Conservation (phyloP, 2,797 vertebrate species). For the Lacerta viridis region DNA sequence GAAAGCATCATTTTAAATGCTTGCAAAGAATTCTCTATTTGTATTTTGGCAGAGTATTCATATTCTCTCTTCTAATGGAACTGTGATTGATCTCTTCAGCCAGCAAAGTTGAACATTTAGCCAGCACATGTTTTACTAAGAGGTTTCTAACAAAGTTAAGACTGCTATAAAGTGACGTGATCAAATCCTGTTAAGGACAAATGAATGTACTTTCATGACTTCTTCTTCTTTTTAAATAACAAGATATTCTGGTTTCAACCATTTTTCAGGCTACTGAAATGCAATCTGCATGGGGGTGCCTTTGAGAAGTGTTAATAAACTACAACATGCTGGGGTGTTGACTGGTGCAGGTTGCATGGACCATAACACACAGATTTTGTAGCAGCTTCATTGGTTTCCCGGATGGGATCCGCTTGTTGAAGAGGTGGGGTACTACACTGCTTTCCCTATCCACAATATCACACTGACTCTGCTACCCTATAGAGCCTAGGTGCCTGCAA, state of each 20-base stretch:
- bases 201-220: conserved; percentile 52
- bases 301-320: neutral
- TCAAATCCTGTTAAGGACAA: conserved; percentile 58
- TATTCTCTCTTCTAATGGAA: conserved; percentile 46
- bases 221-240: neutral
- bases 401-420: neutral
- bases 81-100: conserved; percentile 47
- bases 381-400: neutral
- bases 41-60: conserved; percentile 38
- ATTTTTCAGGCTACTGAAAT: neutral
- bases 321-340: neutral
- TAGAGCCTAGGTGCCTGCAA: neutral
- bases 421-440: neutral
- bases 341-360: neutral
- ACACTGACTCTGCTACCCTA: neutral
- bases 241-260: conserved; percentile 20
- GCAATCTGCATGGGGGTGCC: neutral
- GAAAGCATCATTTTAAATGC: conserved; percentile 22
- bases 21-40: neutral
- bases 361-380: neutral
- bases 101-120: conserved; percentile 34
- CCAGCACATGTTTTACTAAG: conserved; percentile 44
- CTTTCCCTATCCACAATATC: neutral
- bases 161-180: conserved; percentile 59
- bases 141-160: conserved; percentile 68